Conservation (phyloP, 2,113 vertebrate genomes). For the Nymphicus hollandicus region DNA sequence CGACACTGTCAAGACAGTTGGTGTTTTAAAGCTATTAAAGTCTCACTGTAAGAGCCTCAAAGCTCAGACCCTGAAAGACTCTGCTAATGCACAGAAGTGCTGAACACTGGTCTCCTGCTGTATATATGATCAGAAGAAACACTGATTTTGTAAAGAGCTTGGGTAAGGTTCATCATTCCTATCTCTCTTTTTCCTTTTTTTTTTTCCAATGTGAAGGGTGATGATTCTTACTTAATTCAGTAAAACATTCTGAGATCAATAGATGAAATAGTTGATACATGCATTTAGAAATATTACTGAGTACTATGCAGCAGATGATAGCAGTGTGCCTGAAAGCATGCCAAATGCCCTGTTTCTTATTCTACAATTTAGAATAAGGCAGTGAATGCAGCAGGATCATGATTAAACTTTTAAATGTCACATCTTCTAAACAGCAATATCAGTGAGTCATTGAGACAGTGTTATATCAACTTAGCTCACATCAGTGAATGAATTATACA, state of each 20-base stretch:
- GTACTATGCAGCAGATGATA: conserved; percentile 5
- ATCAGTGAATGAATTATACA: conserved; percentile 40
- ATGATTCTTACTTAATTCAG: conserved; percentile 11
- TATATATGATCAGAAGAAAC: neutral
- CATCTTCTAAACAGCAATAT: conserved; percentile 29
- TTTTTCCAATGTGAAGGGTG: neutral
- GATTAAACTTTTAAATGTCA: conserved; percentile 66
- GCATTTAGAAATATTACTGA: conserved; percentile 31
- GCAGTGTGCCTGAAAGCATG: conserved; percentile 8
- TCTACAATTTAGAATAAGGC: neutral
- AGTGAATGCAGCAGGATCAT: conserved; percentile 26
- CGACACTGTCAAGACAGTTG: neutral
- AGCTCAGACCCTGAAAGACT: neutral
- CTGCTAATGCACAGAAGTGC: neutral
- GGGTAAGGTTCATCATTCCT: neutral
- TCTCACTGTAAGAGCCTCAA: neutral
- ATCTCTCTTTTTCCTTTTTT: neutral
- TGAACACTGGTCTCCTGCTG: neutral
- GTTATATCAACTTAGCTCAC: conserved; percentile 49
- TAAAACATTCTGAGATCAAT: conserved; percentile 34
- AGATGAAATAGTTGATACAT: conserved; percentile 23
- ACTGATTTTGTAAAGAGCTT: neutral
- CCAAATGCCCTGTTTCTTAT: conserved; percentile 37
- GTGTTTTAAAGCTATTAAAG: neutral
- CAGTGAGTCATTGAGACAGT: conserved; percentile 51